Conservation (phyloP, 35 echinoderm and acorn worm genomes). For the Chiridota heheva region DNA sequence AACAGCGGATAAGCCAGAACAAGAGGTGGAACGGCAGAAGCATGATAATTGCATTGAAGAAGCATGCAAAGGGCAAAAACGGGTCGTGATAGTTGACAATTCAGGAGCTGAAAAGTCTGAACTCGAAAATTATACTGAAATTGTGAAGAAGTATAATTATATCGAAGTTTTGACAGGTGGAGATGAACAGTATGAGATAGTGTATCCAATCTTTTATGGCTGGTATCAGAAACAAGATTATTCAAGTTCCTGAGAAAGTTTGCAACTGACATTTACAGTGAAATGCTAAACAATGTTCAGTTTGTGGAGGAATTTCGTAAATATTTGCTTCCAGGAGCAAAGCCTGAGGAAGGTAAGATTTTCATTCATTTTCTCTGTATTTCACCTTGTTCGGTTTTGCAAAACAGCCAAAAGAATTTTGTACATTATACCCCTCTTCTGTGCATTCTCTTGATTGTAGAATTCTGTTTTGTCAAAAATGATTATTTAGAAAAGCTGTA, state of each 20-base stretch:
- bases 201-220: conserved; percentile 57
- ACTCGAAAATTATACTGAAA: conserved; percentile 13
- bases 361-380: not conserved
- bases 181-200: not conserved
- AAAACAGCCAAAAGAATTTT: no score
- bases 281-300: conserved; percentile 5
- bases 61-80: not conserved
- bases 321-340: conserved; percentile 11
- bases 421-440: not conserved
- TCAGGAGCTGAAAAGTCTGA: not conserved
- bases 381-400: no score
- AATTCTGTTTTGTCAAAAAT: not conserved
- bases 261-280: conserved; percentile 7
- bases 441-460: no score
- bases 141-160: conserved; percentile 38
- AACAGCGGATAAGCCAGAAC: not conserved
- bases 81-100: conserved; percentile 43
- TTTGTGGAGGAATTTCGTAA: conserved; percentile 62
- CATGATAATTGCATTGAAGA: conserved; percentile 3
- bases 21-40: not conserved
- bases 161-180: conserved; percentile 17
- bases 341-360: not conserved
- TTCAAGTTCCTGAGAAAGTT: conserved; percentile 10
- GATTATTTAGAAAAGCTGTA: not conserved
- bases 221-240: conserved; percentile 48